Evolutionary conservation across 1,140 invertebrate species (phyloP), one percentile per base, ranked within the genome.

Genomic region (Goniozus legneri): DNA sequence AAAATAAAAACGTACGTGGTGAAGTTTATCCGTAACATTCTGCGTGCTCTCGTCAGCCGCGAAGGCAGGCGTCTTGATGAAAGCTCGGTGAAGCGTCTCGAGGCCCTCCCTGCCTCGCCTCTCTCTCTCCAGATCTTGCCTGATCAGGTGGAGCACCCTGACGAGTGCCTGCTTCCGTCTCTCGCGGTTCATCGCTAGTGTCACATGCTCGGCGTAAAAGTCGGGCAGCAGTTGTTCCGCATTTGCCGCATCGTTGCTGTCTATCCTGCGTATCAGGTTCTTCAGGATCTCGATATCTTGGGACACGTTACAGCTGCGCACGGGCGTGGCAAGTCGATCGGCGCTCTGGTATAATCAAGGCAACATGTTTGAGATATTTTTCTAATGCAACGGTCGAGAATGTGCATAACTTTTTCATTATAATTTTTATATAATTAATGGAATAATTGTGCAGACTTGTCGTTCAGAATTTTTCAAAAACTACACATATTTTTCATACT

Each of bases 201-300:
- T 92, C 40, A 89, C 85, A 73, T 97, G 92, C 73, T 97, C 93
- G 49, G 92, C 92, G 73, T 95, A 96, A 76, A 95, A 95, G 69
- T 96, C 92, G 0, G 93, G 90, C 27, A 97, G 72, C 19, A 95
- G 77, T 69, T 95, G 92, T 66, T 96, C 89, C 3, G 82, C 57
- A 19, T 56, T 71, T 6, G 62, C 52, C 13, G 58, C 16, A 4
- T 75, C 71, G 48, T 64, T 65, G 27, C 54, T 67, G 34, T 75
- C 69, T 27, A 73, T 62, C 42, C 82, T 73, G 31, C 80, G 82
- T 58, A 79, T 82, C 27, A 84, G 73, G 58, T 81, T 81, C 10
- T 82, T 75, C 30, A 86, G 78, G 18, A 79, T 80, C 36, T 83
- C 77, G 54, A 93, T 80, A 63, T 95, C 92, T 49, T 83, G 80